Conservation (phyloP, 2,113 vertebrate genomes). For the Hyaena hyaena region DNA sequence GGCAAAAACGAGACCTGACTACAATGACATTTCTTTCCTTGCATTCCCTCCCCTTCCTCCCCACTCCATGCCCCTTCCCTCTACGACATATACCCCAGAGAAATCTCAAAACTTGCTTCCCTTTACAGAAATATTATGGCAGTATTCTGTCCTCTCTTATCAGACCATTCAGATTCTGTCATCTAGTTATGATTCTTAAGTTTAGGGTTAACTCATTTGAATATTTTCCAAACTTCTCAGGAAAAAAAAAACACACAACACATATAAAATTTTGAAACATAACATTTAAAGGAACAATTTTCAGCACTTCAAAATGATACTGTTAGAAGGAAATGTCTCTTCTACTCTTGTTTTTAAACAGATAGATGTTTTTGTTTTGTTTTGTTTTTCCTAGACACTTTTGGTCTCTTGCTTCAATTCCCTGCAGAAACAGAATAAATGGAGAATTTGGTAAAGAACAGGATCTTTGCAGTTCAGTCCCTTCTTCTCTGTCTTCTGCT, state of each 20-base stretch:
- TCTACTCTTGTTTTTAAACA: neutral
- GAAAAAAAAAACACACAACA: neutral
- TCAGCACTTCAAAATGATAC: neutral
- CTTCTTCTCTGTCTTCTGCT: neutral
- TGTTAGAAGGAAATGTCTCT: neutral
- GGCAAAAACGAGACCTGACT: neutral
- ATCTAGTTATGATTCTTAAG: neutral
- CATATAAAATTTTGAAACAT: neutral
- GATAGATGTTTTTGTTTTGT: neutral
- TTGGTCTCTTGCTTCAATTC: neutral
- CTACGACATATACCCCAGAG: neutral
- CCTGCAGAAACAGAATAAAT: neutral
- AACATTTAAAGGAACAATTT: neutral
- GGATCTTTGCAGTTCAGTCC: neutral
- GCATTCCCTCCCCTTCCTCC: neutral
- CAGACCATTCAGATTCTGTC: neutral
- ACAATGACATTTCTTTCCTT: neutral
- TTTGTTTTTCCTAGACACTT: neutral
- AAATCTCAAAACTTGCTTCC: slow-evolving; percentile 5
- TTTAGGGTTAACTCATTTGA: neutral
- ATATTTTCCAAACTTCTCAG: slow-evolving; percentile 27
- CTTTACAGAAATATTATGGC: neutral
- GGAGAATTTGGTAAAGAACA: neutral
- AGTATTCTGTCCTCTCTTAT: neutral
- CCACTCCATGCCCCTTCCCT: too few species aligned